These are phyloP conservation scores for Sinocyclocheilus anophthalmus DNA, from an alignment of 2,113 vertebrate species.

Conservation along the genomic window DNA sequence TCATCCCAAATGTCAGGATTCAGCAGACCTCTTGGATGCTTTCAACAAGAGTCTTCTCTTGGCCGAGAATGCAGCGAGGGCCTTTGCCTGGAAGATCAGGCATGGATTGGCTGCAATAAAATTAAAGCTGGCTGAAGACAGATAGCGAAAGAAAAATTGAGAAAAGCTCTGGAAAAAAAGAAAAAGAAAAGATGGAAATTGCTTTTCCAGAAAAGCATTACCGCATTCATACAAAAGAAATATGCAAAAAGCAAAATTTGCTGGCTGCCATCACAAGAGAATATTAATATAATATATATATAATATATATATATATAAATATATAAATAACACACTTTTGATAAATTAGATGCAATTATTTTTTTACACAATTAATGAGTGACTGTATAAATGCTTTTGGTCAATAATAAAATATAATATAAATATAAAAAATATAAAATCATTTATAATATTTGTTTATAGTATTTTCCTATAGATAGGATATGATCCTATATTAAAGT, in stretches of 20 bases:
- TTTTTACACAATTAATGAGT: too few relatives aligned
- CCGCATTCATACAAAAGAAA: neutral
- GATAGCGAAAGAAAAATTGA: neutral
- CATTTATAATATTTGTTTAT: too few relatives aligned
- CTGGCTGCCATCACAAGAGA: neutral
- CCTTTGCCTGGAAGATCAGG: neutral
- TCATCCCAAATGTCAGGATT: constrained; percentile 37
- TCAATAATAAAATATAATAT: too few relatives aligned
- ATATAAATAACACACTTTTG: too few relatives aligned
- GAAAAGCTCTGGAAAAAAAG: neutral
- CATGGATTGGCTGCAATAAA: neutral
- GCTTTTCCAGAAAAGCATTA: neutral
- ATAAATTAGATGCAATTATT: too few relatives aligned
- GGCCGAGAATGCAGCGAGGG: neutral
- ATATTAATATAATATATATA: too few relatives aligned
- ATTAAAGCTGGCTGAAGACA: neutral
- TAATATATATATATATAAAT: too few relatives aligned
- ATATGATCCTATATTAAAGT: too few relatives aligned
- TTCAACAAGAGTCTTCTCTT: neutral
- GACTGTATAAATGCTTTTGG: too few relatives aligned
- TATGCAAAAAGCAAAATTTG: neutral
- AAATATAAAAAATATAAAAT: too few relatives aligned
- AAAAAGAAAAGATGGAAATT: constrained; percentile 16
- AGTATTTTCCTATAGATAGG: too few relatives aligned
- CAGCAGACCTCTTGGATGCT: constrained; percentile 16